Percentiles rank a stretch among this genome's conserved stretches.
Evolutionary conservation across 2,113 vertebrate genomes (phyloP).

Genomic region (Ploceus nigricollis): DNA sequence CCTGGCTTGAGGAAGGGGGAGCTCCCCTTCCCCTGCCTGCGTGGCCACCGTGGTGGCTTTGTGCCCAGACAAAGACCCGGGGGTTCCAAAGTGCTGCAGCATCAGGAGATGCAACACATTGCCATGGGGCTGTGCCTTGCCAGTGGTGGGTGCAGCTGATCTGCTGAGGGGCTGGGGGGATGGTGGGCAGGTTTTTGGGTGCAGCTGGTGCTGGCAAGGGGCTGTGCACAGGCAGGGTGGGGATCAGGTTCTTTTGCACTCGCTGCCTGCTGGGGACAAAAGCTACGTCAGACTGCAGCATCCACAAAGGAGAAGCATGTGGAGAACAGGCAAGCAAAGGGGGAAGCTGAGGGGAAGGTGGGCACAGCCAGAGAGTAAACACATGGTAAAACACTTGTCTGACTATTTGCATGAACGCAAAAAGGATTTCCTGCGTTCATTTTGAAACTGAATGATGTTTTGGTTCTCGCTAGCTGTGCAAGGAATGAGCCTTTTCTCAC

Average conservation of each 20-base stretch:
- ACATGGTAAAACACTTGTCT: not conserved
- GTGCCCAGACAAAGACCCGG: not conserved
- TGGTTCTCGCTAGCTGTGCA: not conserved
- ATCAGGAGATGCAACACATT: rapidly evolving
- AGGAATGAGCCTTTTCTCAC: not conserved
- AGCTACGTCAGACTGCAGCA: not conserved
- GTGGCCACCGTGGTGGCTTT: not conserved
- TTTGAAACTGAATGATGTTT: not conserved
- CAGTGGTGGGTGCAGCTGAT: not conserved
- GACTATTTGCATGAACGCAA: not conserved
- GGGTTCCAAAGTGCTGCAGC: not conserved
- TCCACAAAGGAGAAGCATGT: not conserved
- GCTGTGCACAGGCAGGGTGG: not conserved
- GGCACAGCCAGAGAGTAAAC: not conserved
- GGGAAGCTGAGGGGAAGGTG: not conserved
- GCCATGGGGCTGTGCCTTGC: not conserved
- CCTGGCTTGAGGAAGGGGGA: not conserved
- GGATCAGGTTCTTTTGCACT: not conserved
- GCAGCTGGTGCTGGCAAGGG: not conserved
- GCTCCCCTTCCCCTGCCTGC: not conserved
- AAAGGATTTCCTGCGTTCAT: not conserved
- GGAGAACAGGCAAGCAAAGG: not conserved
- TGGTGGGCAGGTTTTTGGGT: not conserved
- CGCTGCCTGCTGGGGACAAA: not conserved
- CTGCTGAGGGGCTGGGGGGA: not conserved